Evolutionary conservation across 2,888 invertebrate species (phyloP), one percentile per base, ranked within the genome.

Genomic region (Drosophila longiperda): DNA sequence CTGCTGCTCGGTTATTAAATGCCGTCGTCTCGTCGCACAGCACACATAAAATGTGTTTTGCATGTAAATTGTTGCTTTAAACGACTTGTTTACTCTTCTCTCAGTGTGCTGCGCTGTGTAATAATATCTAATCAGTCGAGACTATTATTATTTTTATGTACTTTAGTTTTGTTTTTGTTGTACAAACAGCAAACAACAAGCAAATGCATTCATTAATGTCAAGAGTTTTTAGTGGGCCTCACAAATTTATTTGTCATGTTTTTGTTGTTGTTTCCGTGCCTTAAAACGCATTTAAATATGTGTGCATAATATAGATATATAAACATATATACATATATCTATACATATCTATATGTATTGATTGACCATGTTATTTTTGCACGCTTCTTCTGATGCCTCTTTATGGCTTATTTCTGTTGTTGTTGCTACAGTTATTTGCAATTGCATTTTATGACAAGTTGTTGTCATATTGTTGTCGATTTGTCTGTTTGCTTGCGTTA

Each of bases 141-240:
- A 76, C 65, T 40, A 52, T 65, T 60, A 54, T 75, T 62, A 36
- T 68, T 45, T 52, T 67, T 65, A 52, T 66, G 73, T 36, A 36
- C 55, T 60, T 15, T 53, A 34, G 20, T 17, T 15, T 38, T 40
- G 12, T 20, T 54, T n/a, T 53, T 53, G 3, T 58, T 34, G 61
- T 23, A 36, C 20, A 57, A 60, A 45, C 55, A 40, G 45, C 63
- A 71, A 59, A 73, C 62, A 62, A 50, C 26, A 52, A 62, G 68
- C 70, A 71, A 78, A 73, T 86, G 75, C 83, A 79, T 78, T 78
- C 61, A 80, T 87, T 82, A 73, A 75, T 73, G 84, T 67, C 87
- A 74, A 82, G 80, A 74, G 79, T 70, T 68, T 68, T 54, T 45
- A 23, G 57, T 23, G 48, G 52, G 62, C 49, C 64, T 64, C 59